Evolutionary conservation across 2,888 invertebrate species (phyloP), one percentile per base, ranked within the genome.

Genomic region (Conistra vaccinii): DNA sequence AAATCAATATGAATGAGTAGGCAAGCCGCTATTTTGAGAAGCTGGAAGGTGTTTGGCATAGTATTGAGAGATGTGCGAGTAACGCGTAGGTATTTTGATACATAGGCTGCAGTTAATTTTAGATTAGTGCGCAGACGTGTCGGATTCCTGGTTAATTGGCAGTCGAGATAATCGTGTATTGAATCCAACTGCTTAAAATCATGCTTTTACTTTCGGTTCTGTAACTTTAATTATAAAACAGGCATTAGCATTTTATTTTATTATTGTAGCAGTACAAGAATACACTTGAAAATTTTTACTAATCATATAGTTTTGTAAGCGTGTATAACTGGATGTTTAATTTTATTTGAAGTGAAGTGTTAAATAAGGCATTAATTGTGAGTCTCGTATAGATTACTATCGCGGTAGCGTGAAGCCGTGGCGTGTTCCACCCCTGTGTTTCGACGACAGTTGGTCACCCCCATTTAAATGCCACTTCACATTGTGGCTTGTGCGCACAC

Each of bases 31-130:
- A 96, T 96, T 96, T 95, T 89, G 92, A 95, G 95, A 94, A 92
- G 91, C 95, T 96, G 96, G 95, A 96, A 96, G 96, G 96, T 96
- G 96, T 96, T 96, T 94, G 96, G 96, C 96, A 95, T 96, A 95
- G 93, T 96, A 96, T 95, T 96, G 96, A 96, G 95, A 96, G 95
- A 96, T 96, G 95, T 93, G 94, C 95, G 95, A 94, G 95, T 95
- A 95, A 95, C 95, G 94, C 94, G 95, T 94, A 94, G 94, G 94
- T 96, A 96, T 96, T 96, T 96, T 96, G 96, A 96, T 96, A 96
- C 96, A 96, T 96, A 93, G 95, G 95, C 95, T 96, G 95, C 95
- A 95, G 96, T 95, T 96, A 96, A 96, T 95, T 96, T 96, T 96
- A 96, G 96, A 96, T 96, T 94, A 95, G 94, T 94, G 95, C 96